A percentile compares a stretch with the other conserved stretches of the same genome.
Conservation (phyloP, 1,140 invertebrate species). For the Microplitis mediator region DNA sequence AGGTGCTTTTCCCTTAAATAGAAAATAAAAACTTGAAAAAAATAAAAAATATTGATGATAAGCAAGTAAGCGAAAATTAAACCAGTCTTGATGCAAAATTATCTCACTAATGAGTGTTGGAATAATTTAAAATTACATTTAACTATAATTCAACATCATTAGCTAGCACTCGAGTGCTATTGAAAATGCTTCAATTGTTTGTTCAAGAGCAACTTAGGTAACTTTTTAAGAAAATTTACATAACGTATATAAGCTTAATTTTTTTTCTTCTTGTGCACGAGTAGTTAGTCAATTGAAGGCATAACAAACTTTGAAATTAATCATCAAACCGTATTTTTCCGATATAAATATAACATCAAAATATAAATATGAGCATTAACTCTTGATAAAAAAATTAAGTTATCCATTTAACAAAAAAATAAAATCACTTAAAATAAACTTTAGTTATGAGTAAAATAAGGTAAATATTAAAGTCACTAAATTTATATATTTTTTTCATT, state of each 20-base stretch:
- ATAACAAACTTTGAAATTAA: too few species aligned
- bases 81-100: neutral
- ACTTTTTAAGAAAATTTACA: neutral
- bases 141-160: neutral
- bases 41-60: neutral
- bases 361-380: too few species aligned
- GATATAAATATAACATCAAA: too few species aligned
- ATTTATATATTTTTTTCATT: neutral
- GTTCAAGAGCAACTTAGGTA: neutral
- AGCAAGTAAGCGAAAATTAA: neutral
- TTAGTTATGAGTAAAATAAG: neutral
- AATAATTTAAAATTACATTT: constrained; percentile 1
- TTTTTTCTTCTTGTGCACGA: too few species aligned
- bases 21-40: neutral
- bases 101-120: neutral
- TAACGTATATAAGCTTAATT: too few species aligned
- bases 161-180: neutral
- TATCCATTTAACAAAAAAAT: neutral
- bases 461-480: constrained; percentile 1
- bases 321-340: too few species aligned
- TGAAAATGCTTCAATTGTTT: neutral
- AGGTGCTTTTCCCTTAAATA: too few species aligned
- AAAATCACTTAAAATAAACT: constrained; percentile 10
- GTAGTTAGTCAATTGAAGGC: too few species aligned
- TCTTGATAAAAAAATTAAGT: too few species aligned